phyloP scores from a whole-genome alignment of 2,113 vertebrate genomes.

The Vireo altiloquus region DNA sequence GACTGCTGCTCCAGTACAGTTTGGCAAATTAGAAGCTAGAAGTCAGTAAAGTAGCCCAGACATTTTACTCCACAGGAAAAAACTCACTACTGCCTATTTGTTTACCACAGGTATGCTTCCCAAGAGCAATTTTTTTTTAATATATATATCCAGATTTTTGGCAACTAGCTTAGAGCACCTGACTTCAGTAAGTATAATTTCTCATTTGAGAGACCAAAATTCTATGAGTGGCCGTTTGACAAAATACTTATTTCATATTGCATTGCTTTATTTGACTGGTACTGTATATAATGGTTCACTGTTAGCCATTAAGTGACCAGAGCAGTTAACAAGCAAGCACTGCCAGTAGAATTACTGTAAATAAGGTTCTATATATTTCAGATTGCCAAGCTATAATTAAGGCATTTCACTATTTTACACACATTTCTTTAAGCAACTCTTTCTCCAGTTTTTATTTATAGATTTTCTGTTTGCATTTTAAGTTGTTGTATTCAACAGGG shows the following conservation, averaged over 20 bases:
- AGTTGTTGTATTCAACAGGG: slow-evolving; percentile 44
- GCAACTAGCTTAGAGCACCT: slow-evolving; percentile 24
- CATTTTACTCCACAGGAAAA: background rate
- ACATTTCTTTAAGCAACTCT: slow-evolving; percentile 46
- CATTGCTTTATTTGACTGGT: slow-evolving; percentile 6
- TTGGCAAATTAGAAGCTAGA: background rate
- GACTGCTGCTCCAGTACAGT: background rate
- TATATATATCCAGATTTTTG: background rate
- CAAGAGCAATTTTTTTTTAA: background rate
- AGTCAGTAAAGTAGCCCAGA: background rate
- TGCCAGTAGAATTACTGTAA: slow-evolving; percentile 36
- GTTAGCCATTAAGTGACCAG: slow-evolving; percentile 44
- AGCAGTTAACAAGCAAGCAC: slow-evolving; percentile 46
- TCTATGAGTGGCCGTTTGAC: background rate
- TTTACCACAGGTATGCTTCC: slow-evolving; percentile 4
- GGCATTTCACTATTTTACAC: slow-evolving; percentile 53
- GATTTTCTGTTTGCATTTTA: slow-evolving; percentile 61
- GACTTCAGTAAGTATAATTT: background rate
- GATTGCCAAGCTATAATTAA: slow-evolving; percentile 49
- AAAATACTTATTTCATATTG: slow-evolving; percentile 12
- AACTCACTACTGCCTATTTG: background rate
- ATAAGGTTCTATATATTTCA: slow-evolving; percentile 51
- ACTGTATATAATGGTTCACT: slow-evolving; percentile 34
- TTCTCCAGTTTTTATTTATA: slow-evolving; percentile 56
- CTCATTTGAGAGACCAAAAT: slow-evolving; percentile 14